Evolutionary conservation across 2,888 invertebrate species (phyloP).

Genomic region (Trichacis sp.): DNA sequence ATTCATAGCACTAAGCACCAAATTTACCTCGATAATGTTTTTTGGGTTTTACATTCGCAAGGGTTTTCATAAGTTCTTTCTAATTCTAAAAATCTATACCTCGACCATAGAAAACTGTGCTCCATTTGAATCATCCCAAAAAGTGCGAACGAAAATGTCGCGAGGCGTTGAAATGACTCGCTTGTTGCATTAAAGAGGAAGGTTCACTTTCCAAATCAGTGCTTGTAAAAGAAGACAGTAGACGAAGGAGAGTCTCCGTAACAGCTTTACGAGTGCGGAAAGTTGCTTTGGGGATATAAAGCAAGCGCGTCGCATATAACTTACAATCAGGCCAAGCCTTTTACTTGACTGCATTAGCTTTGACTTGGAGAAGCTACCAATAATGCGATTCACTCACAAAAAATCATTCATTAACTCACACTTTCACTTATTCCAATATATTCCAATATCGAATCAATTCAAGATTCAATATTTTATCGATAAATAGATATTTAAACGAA

Average conservation of each 20-base stretch:
- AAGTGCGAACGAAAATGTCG: neutral
- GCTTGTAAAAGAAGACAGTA: slow-evolving; percentile 43
- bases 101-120: no score
- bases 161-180: slow-evolving; percentile 41
- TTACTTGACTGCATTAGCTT: slow-evolving; percentile 51
- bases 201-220: slow-evolving; percentile 51
- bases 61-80: no score
- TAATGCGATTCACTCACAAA: slow-evolving; percentile 52
- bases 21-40: slow-evolving; percentile 31
- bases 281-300: slow-evolving; percentile 67
- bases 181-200: slow-evolving; percentile 50
- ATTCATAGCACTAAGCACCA: no score
- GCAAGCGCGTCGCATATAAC: slow-evolving; percentile 67
- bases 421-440: neutral
- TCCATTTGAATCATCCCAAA: no score
- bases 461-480: no score
- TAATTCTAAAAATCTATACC: no score
- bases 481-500: no score
- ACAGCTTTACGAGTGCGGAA: slow-evolving; percentile 68
- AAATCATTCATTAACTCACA: slow-evolving; percentile 41
- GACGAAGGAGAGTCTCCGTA: slow-evolving; percentile 45
- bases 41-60: no score
- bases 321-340: slow-evolving; percentile 65
- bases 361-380: slow-evolving; percentile 44
- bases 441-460: neutral